Evolutionary conservation across 2,888 invertebrate genomes (phyloP), one percentile per base, ranked within the genome.

Genomic region (Deilephila elpenor): DNA sequence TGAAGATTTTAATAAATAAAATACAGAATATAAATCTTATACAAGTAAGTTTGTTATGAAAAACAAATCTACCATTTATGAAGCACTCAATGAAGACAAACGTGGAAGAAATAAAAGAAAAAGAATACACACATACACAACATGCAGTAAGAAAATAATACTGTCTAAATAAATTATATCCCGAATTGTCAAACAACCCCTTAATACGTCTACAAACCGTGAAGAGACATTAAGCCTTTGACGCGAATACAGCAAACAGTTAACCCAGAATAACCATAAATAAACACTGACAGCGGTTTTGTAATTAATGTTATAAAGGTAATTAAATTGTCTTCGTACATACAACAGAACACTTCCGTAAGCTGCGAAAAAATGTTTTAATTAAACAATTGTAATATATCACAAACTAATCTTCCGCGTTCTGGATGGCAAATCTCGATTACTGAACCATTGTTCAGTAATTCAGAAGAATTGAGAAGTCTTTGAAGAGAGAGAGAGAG

Each of bases 341-440:
- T 37, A 34, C 5, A 17, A 25, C 25, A 25, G 25, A 67, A 51
- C 7, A 44, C 17, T 6, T 67, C 51, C 25, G 25, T 51, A 67
- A 25, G 25, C 44, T 5, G 44, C 44, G 20, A 51, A 67, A 67
- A 67, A 67, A 67, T 67, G 67, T 20, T 44, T 44, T 67, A 67
- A 67, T 67, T 67, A 67, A 67, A 17, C 19, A n/a, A n/a, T n/a
- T 17, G 62, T 37, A n/a, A 37, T 67, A 51, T 67, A 67, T 51
- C 67, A 64, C 34, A 20, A 44, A 51, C 44, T 67, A 51, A 67
- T 67, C 67, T 67, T n/a, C n/a, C n/a, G 8, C 67, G 67, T 67
- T 44, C 67, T 51, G 20, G 67, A 44, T 20, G 51, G 59, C 64
- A 59, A 64, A 64, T 62, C 71, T 67, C 56, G 76, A 74, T 80